These are phyloP conservation scores for Mesorhabditis belari DNA, from an alignment of 2,888 invertebrate genomes.

Conservation along the genomic window DNA sequence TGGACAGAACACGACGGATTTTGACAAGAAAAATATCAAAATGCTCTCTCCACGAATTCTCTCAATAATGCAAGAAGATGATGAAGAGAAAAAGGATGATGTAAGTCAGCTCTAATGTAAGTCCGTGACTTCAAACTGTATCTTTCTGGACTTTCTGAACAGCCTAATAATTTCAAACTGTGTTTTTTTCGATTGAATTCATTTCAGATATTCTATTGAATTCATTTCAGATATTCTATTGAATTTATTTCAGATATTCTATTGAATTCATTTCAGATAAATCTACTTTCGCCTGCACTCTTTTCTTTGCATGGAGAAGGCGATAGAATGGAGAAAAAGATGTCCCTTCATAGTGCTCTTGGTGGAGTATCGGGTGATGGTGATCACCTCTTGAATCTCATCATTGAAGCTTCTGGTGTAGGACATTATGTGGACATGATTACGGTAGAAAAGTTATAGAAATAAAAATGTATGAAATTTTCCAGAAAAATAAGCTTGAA, in stretches of 20 bases:
- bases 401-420: background rate
- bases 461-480: background rate
- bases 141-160: no score
- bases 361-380: background rate
- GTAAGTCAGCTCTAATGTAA: conserved; percentile 2
- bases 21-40: conserved; percentile 18
- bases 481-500: background rate
- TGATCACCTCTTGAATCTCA: background rate
- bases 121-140: no score
- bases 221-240: background rate
- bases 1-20: conserved; percentile 20
- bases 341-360: background rate
- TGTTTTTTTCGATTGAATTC: no score
- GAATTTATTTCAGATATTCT: no score
- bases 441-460: background rate
- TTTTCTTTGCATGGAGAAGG: background rate
- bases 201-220: no score
- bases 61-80: conserved; percentile 34
- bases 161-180: no score
- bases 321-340: background rate
- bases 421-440: background rate
- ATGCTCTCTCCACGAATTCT: conserved; percentile 35
- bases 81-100: conserved; percentile 20
- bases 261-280: background rate
- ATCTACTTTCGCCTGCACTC: background rate